A percentile compares a stretch with the other conserved stretches of the same genome.
Conservation (phyloP, 2,113 vertebrate species). For the Microtus oregoni region DNA sequence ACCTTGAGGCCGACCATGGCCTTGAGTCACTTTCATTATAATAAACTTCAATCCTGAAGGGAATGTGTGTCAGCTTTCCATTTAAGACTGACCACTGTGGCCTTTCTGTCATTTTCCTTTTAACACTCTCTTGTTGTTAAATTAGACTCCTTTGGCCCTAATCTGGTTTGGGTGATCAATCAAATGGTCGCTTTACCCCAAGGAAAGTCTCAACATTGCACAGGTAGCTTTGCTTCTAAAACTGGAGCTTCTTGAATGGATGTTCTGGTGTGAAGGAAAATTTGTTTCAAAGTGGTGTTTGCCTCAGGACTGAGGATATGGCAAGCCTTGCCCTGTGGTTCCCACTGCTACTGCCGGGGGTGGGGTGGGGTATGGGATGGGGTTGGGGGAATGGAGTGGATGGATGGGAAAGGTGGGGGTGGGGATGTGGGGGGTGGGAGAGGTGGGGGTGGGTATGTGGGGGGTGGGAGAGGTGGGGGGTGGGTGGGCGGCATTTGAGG, state of each 20-base stretch:
- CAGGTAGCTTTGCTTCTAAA: neutral
- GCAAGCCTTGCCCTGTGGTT: neutral
- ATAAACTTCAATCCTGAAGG: neutral
- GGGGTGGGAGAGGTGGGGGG: no score
- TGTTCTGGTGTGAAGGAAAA: neutral
- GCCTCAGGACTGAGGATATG: neutral
- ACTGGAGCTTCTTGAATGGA: neutral
- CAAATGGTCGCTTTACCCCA: neutral
- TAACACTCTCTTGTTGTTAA: neutral
- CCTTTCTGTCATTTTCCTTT: neutral
- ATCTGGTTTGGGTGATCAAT: neutral
- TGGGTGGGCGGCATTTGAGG: neutral
- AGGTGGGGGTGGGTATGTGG: no score
- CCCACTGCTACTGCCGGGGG: neutral
- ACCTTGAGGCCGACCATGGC: neutral
- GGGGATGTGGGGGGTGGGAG: no score
- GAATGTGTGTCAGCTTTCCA: neutral
- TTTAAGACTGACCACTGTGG: neutral
- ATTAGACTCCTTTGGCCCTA: neutral
- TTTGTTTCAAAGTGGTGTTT: neutral
- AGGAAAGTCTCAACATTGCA: neutral
- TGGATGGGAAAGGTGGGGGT: no score
- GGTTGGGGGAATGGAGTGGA: no score
- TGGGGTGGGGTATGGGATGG: no score
- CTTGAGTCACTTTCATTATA: neutral